A percentile compares a stretch with the other conserved stretches of the same genome.
phyloP scores from a whole-genome alignment of 2,113 vertebrate species.

The Camelus dromedarius region DNA sequence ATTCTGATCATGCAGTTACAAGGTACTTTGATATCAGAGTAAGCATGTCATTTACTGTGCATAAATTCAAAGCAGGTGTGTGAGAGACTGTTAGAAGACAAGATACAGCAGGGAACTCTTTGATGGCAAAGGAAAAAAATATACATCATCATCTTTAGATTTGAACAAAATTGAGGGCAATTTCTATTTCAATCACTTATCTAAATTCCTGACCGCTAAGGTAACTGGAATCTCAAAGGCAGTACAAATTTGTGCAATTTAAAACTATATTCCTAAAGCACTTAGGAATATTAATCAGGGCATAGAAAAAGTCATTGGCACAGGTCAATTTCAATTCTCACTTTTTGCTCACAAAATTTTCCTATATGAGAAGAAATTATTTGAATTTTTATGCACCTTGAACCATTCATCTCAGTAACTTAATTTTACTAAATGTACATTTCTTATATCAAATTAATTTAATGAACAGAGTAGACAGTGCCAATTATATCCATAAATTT shows the following conservation, averaged over 20 bases:
- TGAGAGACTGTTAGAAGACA: not conserved
- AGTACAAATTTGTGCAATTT: not conserved
- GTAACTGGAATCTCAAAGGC: not conserved
- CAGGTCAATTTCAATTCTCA: not conserved
- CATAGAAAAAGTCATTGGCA: not conserved
- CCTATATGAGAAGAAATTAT: not conserved
- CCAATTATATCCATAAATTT: conserved; percentile 25
- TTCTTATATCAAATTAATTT: conserved; percentile 53
- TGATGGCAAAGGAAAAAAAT: not conserved
- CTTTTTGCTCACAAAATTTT: not conserved
- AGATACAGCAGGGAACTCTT: not conserved
- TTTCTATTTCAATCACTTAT: not conserved
- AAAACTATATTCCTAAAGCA: not conserved
- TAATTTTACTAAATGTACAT: not conserved
- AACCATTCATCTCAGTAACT: not conserved
- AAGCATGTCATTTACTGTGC: not conserved
- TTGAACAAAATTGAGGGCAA: not conserved
- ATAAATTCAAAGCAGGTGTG: not conserved
- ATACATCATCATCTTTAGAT: not conserved
- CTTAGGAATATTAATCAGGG: not conserved
- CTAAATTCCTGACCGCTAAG: not conserved
- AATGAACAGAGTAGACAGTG: not conserved
- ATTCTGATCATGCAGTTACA: not conserved
- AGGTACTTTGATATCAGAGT: conserved; percentile 5
- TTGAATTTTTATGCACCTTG: not conserved